These are phyloP conservation scores for Mormyrops attenuatus DNA, from an alignment of 2,797 vertebrate species.

Conservation along the genomic window DNA sequence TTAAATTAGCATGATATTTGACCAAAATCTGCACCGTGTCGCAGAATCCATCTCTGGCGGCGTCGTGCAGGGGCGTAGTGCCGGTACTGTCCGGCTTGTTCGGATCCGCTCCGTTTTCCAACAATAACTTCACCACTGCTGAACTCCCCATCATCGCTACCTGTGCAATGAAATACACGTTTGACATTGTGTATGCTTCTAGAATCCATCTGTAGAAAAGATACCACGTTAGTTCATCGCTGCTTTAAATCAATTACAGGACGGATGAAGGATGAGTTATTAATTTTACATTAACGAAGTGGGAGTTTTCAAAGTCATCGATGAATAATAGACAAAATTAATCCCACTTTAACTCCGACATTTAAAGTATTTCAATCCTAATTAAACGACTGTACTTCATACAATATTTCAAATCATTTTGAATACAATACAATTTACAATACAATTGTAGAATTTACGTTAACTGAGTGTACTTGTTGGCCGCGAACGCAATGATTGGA, in stretches of 20 bases:
- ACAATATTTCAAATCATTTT: background rate
- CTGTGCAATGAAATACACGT: constrained; percentile 34
- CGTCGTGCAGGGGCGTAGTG: constrained; percentile 63
- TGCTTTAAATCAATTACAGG: background rate
- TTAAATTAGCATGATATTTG: constrained; percentile 40
- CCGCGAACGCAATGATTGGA: background rate
- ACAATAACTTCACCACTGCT: constrained; percentile 47
- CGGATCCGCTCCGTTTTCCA: constrained; percentile 54
- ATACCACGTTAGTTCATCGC: constrained; percentile 51
- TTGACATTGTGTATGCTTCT: background rate
- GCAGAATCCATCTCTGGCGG: constrained; percentile 58
- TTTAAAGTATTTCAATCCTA: background rate
- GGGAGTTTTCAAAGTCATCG: background rate
- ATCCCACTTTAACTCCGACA: background rate
- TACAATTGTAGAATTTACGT: background rate
- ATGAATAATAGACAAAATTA: background rate
- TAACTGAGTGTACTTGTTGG: background rate
- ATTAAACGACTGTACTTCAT: background rate
- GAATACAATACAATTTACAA: background rate
- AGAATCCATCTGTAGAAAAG: background rate
- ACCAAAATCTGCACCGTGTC: constrained; percentile 55
- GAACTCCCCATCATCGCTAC: constrained; percentile 72
- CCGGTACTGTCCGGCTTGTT: constrained; percentile 56
- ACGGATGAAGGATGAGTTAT: background rate
- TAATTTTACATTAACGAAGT: background rate